A percentile compares a stretch with the other conserved stretches of the same genome.
Evolutionary conservation across 2,113 vertebrate species (phyloP).

Genomic region (Crotalus viridis): DNA sequence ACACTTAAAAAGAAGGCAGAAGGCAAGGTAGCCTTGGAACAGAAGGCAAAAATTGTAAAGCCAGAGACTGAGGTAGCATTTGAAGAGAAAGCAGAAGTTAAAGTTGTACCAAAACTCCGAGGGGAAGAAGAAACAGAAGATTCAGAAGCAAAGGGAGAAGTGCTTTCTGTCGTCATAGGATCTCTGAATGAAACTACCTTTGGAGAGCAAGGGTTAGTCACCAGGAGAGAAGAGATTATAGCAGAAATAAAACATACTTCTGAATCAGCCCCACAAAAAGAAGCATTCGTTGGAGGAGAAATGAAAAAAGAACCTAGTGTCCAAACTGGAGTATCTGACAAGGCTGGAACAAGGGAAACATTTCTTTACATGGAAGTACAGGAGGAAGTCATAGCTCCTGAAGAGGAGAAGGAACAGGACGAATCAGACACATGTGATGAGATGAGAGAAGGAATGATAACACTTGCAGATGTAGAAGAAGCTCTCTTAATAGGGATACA

Average conservation of each 20-base stretch:
- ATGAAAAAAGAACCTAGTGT: neutral
- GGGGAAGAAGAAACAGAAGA: neutral
- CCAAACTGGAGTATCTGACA: neutral
- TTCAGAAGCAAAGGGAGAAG: neutral
- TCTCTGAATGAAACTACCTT: neutral
- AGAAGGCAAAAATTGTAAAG: neutral
- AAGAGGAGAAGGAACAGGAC: conserved; percentile 2
- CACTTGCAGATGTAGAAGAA: neutral
- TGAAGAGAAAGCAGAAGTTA: neutral
- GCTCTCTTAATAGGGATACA: fast-evolving
- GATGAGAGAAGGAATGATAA: neutral
- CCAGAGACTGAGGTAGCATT: neutral
- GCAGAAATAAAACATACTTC: neutral
- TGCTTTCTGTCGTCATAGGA: neutral
- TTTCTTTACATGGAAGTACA: neutral
- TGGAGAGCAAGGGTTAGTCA: neutral
- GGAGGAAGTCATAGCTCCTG: neutral
- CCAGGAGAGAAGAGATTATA: neutral
- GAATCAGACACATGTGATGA: conserved; percentile 10
- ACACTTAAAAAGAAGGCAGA: neutral
- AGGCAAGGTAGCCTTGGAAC: neutral
- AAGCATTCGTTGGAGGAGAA: neutral
- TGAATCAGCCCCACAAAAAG: neutral
- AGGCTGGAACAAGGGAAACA: neutral
- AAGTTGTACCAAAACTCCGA: neutral